Base-by-base conservation (phyloP, 92 coral and sea anemone genomes). In the Umimayanthus chanpuru region DNA sequence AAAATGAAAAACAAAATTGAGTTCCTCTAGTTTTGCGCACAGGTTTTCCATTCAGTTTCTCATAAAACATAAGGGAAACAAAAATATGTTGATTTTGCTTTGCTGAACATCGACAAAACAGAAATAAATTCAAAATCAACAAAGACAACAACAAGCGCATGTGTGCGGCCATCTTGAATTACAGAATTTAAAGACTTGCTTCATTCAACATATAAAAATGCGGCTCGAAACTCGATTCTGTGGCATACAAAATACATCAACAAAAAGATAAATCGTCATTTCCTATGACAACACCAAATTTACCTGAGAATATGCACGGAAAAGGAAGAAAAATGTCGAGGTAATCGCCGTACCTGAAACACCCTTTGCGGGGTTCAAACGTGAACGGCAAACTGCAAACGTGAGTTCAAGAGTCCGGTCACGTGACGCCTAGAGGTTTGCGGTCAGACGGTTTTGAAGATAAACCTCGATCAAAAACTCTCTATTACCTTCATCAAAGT, bases 361-460 rank as follows among this genome's bases (percentile, higher is more conserved):
- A 56, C 65, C 65, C 65, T 15, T 56, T 47, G 12, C 53, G 53
- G 1, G 53, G 53, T 47, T 47, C 53, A 47, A 15, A 55, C 6
- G 20, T 55, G 64, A 6, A 55, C 64, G 64, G 64, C 64, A 55
- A 55, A 55, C n/a, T n/a, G n/a, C n/a, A 56, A n/a, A 56, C 65
- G 65, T 18, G 65, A 56, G 21, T 23, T 56, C 65, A 56, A 15
- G 74, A 70, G 74, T 70, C 74, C 36, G 38, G 36, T 70, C 74
- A 70, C 74, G 74, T 70, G 74, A 29, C 74, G 21, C 38, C 74
- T 70, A 25, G 74, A 70, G 74, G 73, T 70, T 29, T 70, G 74
- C 36, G 38, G 38, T 70, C 38, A 70, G 74, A 0, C 38, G 36
- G n/a, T 68, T 68, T 68, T 68, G 74, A 68, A 68, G 25, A 25